These are phyloP conservation scores for Stratiomys singularior DNA, from an alignment of 2,888 invertebrate genomes.

Conservation along the genomic window DNA sequence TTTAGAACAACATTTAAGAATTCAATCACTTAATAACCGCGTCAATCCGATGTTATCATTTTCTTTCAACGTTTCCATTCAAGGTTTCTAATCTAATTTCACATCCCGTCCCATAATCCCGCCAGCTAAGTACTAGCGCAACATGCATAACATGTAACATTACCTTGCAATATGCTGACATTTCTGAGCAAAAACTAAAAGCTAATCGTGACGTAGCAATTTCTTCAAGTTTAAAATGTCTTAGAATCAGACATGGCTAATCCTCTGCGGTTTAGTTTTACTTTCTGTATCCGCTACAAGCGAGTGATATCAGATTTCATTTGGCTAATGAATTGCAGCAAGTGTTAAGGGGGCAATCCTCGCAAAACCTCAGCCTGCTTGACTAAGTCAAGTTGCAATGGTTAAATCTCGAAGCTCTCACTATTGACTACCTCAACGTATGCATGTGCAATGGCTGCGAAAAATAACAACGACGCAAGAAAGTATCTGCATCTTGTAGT, in stretches of 20 bases:
- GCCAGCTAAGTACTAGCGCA: no score
- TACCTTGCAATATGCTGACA: background rate
- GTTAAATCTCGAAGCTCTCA: background rate
- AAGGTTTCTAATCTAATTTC: no score
- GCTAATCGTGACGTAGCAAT: background rate
- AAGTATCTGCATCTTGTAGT: constrained; percentile 3
- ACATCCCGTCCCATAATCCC: no score
- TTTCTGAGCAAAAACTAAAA: background rate
- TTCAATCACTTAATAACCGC: no score
- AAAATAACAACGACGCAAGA: background rate
- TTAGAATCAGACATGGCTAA: constrained; percentile 45
- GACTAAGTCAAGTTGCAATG: constrained; percentile 2
- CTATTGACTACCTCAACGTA: background rate
- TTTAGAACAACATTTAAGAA: no score
- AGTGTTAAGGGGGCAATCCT: constrained; percentile 38
- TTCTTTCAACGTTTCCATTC: no score
- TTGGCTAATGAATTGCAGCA: constrained; percentile 42
- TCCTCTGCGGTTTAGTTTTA: constrained; percentile 46
- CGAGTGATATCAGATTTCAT: constrained; percentile 31
- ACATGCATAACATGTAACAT: background rate
- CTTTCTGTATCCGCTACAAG: constrained; percentile 41
- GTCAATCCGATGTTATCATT: no score
- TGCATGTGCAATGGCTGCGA: background rate
- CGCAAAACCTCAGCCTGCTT: constrained; percentile 24
- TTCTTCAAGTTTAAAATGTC: constrained; percentile 26